Evolutionary conservation across 2,888 invertebrate genomes (phyloP), one percentile per base, ranked within the genome.

Genomic region (Agrilus cyanescens): DNA sequence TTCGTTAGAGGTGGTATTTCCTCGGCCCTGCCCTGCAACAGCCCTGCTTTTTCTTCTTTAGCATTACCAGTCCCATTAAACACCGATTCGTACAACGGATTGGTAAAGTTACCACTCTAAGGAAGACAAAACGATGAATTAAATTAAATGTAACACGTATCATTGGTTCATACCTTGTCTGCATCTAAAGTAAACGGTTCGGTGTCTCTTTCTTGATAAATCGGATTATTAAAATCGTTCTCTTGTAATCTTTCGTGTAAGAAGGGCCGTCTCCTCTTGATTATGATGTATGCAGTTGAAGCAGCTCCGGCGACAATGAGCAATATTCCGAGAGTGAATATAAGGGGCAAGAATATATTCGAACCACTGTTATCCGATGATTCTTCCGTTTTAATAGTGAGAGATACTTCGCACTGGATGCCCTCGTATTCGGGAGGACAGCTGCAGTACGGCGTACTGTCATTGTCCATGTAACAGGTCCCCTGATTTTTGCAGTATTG

Each of bases 61-160:
- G 62, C 70, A 12, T 60, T 63, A 7, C 58, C 67, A 41, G 59
- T 57, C 32, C 65, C 62, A 49, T 67, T 73, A 66, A 84, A 87
- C 72, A 86, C 80, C 38, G 83, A 84, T 58, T 88, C 88, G 67
- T 89, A 89, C 36, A 88, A 84, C 1, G 88, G 88, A 68, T 88
- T 88, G 14, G 83, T 83, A 70, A 87, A 88, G 67, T 87, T 85
- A 20, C 81, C 81, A 50, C 76, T 75, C 64, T 66, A 10, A 10
- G 10, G 55, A 52, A 59, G 56, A 49, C 48, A 49, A 43, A 44
- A 18, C 40, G 46, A 41, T 44, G 31, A 32, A 45, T 41, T 37
- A 15, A 40, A 37, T n/a, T n/a, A 25, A 10, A 25, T 25, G 10
- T 3, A 10, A 25, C 14, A 32, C 12, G 20, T 40, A 39, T 37